Evolutionary conservation across 1,140 invertebrate species (phyloP), one percentile per base, ranked within the genome.

Genomic region (Antheraea mylitta): DNA sequence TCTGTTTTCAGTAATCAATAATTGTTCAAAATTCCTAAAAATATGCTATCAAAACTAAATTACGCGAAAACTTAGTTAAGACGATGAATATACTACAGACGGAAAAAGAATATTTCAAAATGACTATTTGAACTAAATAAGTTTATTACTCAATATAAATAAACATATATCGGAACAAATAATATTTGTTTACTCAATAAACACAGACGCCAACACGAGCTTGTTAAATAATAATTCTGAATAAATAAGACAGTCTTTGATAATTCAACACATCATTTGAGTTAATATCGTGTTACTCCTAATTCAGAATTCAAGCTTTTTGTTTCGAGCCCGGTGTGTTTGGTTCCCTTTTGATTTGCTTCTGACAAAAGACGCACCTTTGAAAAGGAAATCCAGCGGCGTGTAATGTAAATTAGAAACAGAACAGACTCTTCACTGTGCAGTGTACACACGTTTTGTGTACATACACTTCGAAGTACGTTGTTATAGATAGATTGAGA

Each of bases 361-460:
- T 82, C 73, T 79, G 75, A 86, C 80, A 85, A 84, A 82, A 84
- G 83, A 85, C 82, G 79, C 79, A 86, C 79, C 83, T 85, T 82
- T 84, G 73, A 84, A 83, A 80, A 78, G 80, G 81, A 86, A 87
- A 85, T 78, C 78, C 82, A 75, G 69, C 78, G 80, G 74, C 76
- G 76, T 86, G 78, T 85, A 86, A 88, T 88, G 84, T 82, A 88
- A 88, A 88, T 88, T 84, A 85, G 80, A 81, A 85, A 81, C 78
- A 81, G 78, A 79, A 76, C 76, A 78, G 73, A 78, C 77, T 53
- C 45, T 53, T 53, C 45, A 16, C 11, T 53, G 45, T 53, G 16
- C 74, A 76, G 30, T 63, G 30, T 63, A 37, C 45, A 53, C 45
- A 13, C 45, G 45, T 6, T 53, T 53, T 53, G 9, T 53, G 1